Conservation (phyloP, 2,797 vertebrate genomes). For the Distichodus sexfasciatus region DNA sequence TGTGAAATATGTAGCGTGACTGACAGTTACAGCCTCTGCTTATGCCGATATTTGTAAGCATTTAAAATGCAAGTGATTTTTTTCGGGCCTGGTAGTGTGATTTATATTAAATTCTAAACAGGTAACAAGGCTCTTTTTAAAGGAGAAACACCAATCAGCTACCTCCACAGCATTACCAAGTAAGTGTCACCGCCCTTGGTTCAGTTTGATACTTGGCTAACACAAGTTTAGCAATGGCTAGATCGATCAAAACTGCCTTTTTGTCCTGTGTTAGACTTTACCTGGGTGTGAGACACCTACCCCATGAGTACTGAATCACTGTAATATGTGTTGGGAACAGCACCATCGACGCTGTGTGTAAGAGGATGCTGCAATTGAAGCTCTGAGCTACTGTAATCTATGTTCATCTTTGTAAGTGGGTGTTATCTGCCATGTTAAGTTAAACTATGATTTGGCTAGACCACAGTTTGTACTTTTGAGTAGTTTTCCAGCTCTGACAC, state of each 20-base stretch:
- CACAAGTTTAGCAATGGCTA: background rate
- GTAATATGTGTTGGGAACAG: slow-evolving; percentile 20
- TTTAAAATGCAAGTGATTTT: slow-evolving; percentile 9
- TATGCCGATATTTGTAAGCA: slow-evolving; percentile 1
- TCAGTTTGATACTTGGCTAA: background rate
- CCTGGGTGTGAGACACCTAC: background rate
- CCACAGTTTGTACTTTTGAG: background rate
- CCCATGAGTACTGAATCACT: slow-evolving; percentile 3
- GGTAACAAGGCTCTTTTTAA: slow-evolving; percentile 15
- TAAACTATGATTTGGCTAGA: background rate
- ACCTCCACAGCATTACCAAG: slow-evolving; percentile 25
- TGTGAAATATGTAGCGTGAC: slow-evolving; percentile 11
- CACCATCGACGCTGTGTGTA: slow-evolving; percentile 11
- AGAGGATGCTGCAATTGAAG: background rate
- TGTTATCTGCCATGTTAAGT: background rate
- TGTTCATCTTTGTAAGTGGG: background rate
- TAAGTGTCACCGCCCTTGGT: background rate
- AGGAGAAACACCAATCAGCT: slow-evolving; percentile 5
- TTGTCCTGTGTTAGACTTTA: background rate
- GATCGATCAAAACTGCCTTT: slow-evolving; percentile 19
- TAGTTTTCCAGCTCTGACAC: background rate
- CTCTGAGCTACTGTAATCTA: background rate
- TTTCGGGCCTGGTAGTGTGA: slow-evolving; percentile 6
- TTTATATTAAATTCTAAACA: slow-evolving; percentile 1
- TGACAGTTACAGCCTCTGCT: slow-evolving; percentile 7